Evolutionary conservation across 23 tunicate species (phyloP).

Genomic region (Diplosoma virens): DNA sequence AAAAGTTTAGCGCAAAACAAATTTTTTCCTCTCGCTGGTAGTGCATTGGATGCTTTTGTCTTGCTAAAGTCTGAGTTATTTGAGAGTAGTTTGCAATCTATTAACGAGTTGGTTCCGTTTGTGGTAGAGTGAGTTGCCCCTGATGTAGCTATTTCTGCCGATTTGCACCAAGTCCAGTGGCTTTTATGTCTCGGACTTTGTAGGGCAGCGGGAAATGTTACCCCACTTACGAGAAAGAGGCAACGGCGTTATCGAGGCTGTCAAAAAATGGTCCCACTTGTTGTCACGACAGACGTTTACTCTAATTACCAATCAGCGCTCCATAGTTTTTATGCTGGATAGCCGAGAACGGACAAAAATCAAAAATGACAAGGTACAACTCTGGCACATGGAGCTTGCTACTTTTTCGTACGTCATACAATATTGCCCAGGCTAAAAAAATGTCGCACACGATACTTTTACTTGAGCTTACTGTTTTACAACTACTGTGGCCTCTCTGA

Average conservation of each 20-base stretch:
- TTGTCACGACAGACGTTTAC: background rate
- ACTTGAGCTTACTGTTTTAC: background rate
- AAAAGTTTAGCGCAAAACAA: too few species aligned
- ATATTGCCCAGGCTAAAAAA: background rate
- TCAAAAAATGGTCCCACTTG: conserved; percentile 4
- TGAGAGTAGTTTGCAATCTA: too few species aligned
- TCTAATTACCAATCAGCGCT: conserved; percentile 10
- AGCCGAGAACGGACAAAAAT: conserved; percentile 6
- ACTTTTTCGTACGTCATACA: background rate
- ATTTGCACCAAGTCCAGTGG: too few species aligned
- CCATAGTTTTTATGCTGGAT: conserved; percentile 15
- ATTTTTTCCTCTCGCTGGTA: too few species aligned
- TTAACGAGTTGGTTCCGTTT: too few species aligned
- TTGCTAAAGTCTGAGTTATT: too few species aligned
- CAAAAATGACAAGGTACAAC: conserved; percentile 23
- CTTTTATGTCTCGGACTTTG: too few species aligned
- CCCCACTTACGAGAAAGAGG: conserved; percentile 42
- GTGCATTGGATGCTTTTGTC: too few species aligned
- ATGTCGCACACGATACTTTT: conserved; percentile 8
- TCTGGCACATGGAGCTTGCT: conserved; percentile 15
- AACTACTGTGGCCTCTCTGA: background rate
- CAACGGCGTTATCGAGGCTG: conserved; percentile 29
- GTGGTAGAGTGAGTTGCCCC: too few species aligned
- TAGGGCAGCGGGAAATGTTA: too few species aligned
- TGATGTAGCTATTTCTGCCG: too few species aligned